phyloP scores from a whole-genome alignment of 2,888 invertebrate genomes.

The Lypha dubia region DNA sequence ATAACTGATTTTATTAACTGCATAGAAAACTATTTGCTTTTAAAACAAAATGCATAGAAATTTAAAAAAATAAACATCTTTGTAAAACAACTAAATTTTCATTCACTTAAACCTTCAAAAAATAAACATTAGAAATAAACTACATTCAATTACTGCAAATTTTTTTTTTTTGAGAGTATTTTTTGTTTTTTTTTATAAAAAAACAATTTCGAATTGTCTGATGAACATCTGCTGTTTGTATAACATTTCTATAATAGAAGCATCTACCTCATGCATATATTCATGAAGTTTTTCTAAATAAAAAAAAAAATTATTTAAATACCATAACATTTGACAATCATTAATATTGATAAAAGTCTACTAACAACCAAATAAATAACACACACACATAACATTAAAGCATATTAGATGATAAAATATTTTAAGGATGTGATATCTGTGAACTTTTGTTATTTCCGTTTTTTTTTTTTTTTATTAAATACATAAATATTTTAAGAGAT shows the following conservation, averaged over 20 bases:
- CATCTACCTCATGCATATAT: not conserved
- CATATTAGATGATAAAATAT: not conserved
- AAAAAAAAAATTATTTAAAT: not conserved
- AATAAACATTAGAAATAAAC: too few species aligned
- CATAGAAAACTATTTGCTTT: too few species aligned
- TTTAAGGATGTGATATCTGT: not conserved
- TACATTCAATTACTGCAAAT: too few species aligned
- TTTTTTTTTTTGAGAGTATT: too few species aligned
- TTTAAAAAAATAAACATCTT: too few species aligned
- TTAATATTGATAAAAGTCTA: conserved; percentile 13
- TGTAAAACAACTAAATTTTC: too few species aligned
- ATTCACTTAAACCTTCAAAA: too few species aligned
- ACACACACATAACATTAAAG: not conserved
- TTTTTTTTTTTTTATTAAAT: too few species aligned
- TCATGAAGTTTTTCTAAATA: not conserved
- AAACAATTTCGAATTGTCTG: conserved; percentile 18
- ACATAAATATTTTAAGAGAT: too few species aligned
- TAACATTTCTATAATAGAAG: not conserved
- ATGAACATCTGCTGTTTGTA: conserved; percentile 30
- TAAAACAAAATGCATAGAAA: too few species aligned
- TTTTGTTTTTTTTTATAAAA: conserved; percentile 2
- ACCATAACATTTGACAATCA: conserved; percentile 2
- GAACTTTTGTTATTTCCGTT: too few species aligned
- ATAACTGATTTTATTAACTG: too few species aligned
- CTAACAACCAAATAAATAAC: not conserved